Percentiles rank a stretch among this genome's conserved stretches.
Evolutionary conservation across 2,888 invertebrate genomes (phyloP).

Genomic region (Drosophila seclusa): DNA sequence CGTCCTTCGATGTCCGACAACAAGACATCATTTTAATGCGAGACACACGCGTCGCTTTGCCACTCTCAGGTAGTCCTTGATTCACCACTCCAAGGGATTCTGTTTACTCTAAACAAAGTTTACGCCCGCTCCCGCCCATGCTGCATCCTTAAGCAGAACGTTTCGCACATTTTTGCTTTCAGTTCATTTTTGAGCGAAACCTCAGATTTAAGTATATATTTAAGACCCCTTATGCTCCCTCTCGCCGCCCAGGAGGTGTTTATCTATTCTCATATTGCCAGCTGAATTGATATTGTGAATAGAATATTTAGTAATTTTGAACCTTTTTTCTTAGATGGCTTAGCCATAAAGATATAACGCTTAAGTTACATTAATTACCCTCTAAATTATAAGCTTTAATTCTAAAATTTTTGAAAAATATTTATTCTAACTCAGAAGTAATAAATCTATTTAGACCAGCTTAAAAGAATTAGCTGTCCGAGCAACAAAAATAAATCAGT

Average conservation of each 20-base stretch:
- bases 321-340: background rate
- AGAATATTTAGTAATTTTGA: background rate
- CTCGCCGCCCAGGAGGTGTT: background rate
- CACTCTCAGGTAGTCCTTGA: slow-evolving; percentile 70
- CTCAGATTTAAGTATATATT: background rate
- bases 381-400: background rate
- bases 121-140: slow-evolving; percentile 54
- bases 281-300: background rate
- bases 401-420: background rate
- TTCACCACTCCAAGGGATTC: slow-evolving; percentile 46
- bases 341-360: background rate
- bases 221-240: background rate
- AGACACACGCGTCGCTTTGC: slow-evolving; percentile 71
- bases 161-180: background rate
- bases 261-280: background rate
- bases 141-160: slow-evolving; percentile 7
- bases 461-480: background rate
- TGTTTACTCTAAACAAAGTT: slow-evolving; percentile 76
- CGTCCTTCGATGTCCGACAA: slow-evolving; percentile 62
- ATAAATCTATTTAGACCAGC: accelerated
- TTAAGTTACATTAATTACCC: background rate
- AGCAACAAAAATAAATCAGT: background rate
- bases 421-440: background rate
- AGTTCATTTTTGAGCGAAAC: background rate
- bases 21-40: slow-evolving; percentile 78